Percentiles rank a stretch among this genome's conserved stretches.
Evolutionary conservation across 2,113 vertebrate genomes (phyloP).

Genomic region (Acrocephalus arundinaceus): DNA sequence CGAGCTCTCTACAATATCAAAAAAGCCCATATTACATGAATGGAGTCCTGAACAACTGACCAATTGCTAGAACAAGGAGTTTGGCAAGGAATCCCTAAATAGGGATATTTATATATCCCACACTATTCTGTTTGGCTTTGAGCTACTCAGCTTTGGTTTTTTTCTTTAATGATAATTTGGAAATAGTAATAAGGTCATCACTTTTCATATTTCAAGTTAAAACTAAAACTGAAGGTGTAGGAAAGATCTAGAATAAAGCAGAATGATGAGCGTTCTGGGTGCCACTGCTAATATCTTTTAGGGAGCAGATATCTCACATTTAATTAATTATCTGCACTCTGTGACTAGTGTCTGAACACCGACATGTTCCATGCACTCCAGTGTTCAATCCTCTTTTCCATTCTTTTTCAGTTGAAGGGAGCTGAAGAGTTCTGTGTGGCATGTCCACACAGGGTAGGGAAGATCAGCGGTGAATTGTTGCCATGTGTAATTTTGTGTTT

Average conservation of each 20-base stretch:
- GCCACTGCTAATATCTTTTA: not conserved
- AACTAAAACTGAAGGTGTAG: not conserved
- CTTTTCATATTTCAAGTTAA: not conserved
- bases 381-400: not conserved
- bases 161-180: not conserved
- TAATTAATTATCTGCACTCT: not conserved
- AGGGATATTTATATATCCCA: not conserved
- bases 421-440: not conserved
- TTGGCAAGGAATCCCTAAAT: not conserved
- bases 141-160: not conserved
- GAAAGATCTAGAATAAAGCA: not conserved
- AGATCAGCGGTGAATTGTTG: not conserved
- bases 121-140: not conserved
- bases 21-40: not conserved
- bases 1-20: not conserved
- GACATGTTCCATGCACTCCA: not conserved
- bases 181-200: not conserved
- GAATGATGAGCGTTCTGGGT: not conserved
- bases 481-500: no score
- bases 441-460: not conserved
- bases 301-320: not conserved
- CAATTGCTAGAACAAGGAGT: not conserved
- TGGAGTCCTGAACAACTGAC: not conserved
- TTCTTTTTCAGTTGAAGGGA: not conserved
- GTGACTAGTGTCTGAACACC: not conserved